Evolutionary conservation across 2,797 vertebrate species (phyloP), one percentile per base, ranked within the genome.

Genomic region (Trachops cirrhosus): DNA sequence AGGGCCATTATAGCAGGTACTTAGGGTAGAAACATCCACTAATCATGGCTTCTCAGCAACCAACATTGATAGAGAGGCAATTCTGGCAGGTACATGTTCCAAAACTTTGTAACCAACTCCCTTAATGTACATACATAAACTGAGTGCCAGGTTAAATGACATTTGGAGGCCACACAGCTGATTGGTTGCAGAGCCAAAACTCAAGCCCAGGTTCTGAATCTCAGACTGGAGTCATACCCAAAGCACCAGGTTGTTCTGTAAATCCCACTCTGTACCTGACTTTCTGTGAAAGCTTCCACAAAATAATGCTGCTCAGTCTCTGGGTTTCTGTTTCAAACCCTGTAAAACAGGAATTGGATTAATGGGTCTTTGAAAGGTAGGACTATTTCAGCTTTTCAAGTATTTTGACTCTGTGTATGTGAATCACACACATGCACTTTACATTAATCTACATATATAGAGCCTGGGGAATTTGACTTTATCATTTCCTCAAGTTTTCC

Each of bases 401-500:
- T 70, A 44, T 75, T 90, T 24, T 62, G 24, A 71, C 62, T 89
- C 82, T 48, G 59, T 86, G 14, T 93, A 34, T 96, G 50, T 96
- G 62, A 92, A 67, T 68, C 50, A 67, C 88, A 91, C 67, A 87
- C 70, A 67, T 34, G 62, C 74, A 34, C 78, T 97, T 93, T 86
- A 77, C 29, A 91, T 91, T 94, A 83, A 94, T 95, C 86, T 95
- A 91, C 93, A 86, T 94, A 52, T 84, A 93, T 15, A 96, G n/a
- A 78, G 71, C 86, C 62, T 94, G 1, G 26, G 85, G 93, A 96
- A 77, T 52, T 21, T 62, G 62, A 94, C 75, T 91, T 89, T 68
- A 71, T 89, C 95, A 96, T 95, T 74, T 84, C 34, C 80, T 91
- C 96, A 91, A 95, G 32, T 74, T 94, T 96, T 86, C 64, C 89